Percentiles rank a stretch among this genome's conserved stretches.
Conservation (phyloP, 1,140 invertebrate genomes). For the Campoletis sonorensis region DNA sequence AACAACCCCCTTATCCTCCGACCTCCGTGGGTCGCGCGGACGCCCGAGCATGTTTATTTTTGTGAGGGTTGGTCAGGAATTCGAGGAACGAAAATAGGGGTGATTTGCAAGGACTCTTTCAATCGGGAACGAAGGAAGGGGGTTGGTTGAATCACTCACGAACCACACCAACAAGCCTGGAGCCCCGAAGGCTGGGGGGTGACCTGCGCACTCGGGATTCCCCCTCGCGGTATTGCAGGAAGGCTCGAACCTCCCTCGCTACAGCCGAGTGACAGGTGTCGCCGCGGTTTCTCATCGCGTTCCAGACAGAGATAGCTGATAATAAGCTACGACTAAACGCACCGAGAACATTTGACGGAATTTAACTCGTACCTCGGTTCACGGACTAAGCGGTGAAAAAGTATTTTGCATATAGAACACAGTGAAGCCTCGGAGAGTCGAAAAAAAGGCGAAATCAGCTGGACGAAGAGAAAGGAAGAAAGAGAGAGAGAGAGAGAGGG, state of each 20-base stretch:
- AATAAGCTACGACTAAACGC: neutral
- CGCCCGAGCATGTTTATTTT: neutral
- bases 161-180: neutral
- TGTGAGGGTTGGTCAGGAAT: neutral
- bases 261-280: slow-evolving; percentile 46
- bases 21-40: too few relatives aligned
- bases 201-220: slow-evolving; percentile 36
- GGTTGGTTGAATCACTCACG: neutral
- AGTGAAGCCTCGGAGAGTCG: neutral
- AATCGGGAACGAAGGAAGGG: neutral
- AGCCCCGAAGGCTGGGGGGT: slow-evolving; percentile 14
- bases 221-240: slow-evolving; percentile 47
- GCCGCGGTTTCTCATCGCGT: slow-evolving; percentile 32
- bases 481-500: neutral
- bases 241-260: slow-evolving; percentile 16
- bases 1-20: too few relatives aligned
- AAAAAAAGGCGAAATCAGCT: too few relatives aligned
- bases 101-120: neutral
- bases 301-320: neutral
- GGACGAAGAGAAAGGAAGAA: neutral
- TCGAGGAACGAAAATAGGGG: neutral
- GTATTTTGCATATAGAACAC: neutral
- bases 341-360: neutral
- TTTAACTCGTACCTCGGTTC: neutral
- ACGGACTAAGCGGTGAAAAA: neutral